Evolutionary conservation across 2,797 vertebrate genomes (phyloP), one percentile per base, ranked within the genome.

Genomic region (Pteropus rufus): DNA sequence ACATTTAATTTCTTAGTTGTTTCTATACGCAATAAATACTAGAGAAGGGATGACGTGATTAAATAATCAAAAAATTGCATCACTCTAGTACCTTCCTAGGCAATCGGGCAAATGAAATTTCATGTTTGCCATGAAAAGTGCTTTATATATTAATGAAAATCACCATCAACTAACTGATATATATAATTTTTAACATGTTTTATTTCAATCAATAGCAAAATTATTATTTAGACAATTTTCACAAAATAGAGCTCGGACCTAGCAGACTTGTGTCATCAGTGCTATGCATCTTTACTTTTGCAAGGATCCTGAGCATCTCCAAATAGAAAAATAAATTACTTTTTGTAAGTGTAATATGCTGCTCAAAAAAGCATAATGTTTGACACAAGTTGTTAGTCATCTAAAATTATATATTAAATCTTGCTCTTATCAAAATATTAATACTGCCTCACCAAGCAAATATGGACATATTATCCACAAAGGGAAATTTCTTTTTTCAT

Each of bases 1-100:
- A 82, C 93, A 96, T 97, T 96, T 82, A n/a, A 88, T 95, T 96
- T 97, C 72, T 94, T 96, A 93, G 93, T 97, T 97, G 96, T 64
- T 97, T 89, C 65, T 92, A 1, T 46, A 41, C 10, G 36, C 29
- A 82, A 7, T 19, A 31, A 16, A 46, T 26, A 19, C 18, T n/a
- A 36, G 3, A 49, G 26, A 75, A 77, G 89, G 15, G 77, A 94
- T 94, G 89, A 92, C 89, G 95, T 72, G 72, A 94, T 91, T 95
- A 72, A 85, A 91, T 97, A 93, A 96, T 29, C 34, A 73, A 96
- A 98, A 93, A 93, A 85, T 14, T 77, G 80, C 34, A 21, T 7
- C 23, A 52, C 2, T 46, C 34, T 18, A 23, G 31, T 4, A 1
- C 0, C 52, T 80, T 73, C 16, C 92, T 62, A 36, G 54, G 65